Conservation (phyloP, 2,888 invertebrate species). For the Julus scanicus region DNA sequence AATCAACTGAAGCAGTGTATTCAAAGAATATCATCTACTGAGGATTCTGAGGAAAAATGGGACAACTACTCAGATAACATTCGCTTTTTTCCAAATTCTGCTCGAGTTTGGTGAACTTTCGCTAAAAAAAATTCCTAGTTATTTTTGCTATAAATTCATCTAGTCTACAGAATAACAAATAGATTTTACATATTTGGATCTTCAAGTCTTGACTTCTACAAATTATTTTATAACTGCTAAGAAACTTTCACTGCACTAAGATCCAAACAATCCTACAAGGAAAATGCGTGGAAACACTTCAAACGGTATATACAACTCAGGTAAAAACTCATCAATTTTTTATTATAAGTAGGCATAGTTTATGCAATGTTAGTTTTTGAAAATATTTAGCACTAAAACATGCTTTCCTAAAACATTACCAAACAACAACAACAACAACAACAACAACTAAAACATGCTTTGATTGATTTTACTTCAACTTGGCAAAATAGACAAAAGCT, state of each 20-base stretch:
- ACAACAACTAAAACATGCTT: no score
- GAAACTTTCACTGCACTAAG: neutral
- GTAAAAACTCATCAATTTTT: neutral
- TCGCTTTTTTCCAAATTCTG: constrained; percentile 13
- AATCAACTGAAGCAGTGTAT: neutral
- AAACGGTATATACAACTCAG: neutral
- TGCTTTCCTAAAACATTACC: no score
- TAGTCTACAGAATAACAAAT: neutral
- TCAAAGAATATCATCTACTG: neutral
- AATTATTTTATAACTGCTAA: neutral
- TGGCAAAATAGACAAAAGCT: no score
- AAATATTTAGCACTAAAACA: no score
- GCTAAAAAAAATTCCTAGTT: neutral
- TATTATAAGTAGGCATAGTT: neutral
- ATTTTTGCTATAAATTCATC: neutral
- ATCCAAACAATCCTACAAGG: neutral
- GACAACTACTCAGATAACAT: neutral
- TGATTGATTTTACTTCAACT: no score
- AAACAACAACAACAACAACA: no score
- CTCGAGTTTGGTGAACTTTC: constrained; percentile 10
- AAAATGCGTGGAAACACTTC: neutral
- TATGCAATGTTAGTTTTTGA: no score
- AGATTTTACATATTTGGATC: neutral
- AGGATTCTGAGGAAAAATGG: neutral
- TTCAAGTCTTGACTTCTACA: no score